Evolutionary conservation across 2,113 vertebrate genomes (phyloP).

Genomic region (Bungarus multicinctus): DNA sequence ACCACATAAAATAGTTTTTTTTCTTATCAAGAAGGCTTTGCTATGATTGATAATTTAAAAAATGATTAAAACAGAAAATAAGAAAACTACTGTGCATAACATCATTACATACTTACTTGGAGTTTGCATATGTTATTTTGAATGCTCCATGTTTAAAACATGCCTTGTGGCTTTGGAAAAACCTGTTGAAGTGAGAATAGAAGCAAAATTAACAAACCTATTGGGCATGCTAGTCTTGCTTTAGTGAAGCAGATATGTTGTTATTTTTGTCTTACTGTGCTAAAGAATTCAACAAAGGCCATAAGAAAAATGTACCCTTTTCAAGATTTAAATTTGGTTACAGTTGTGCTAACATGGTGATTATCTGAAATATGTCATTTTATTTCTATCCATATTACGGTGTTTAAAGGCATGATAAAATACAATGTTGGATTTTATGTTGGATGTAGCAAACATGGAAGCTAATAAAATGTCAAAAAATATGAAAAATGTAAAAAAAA

Average conservation of each 20-base stretch:
- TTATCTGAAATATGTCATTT: background rate
- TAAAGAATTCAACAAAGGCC: background rate
- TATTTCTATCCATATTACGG: background rate
- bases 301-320: background rate
- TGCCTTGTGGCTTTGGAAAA: background rate
- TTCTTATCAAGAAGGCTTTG: constrained; percentile 32
- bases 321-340: background rate
- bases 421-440: background rate
- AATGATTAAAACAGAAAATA: background rate
- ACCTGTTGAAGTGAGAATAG: background rate
- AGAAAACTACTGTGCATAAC: background rate
- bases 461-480: background rate
- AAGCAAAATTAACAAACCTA: background rate
- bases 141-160: background rate
- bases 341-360: too few relatives aligned
- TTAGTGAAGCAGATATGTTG: background rate
- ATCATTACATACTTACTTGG: background rate
- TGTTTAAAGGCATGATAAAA: background rate
- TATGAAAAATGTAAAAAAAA: background rate
- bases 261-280: background rate
- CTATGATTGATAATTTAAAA: constrained; percentile 21
- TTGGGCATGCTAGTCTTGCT: background rate
- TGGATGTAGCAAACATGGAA: background rate
- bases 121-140: background rate
- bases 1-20: constrained; percentile 2